These are phyloP conservation scores for Drosophila seguyi DNA, from an alignment of 1,140 invertebrate species.

Conservation along the genomic window DNA sequence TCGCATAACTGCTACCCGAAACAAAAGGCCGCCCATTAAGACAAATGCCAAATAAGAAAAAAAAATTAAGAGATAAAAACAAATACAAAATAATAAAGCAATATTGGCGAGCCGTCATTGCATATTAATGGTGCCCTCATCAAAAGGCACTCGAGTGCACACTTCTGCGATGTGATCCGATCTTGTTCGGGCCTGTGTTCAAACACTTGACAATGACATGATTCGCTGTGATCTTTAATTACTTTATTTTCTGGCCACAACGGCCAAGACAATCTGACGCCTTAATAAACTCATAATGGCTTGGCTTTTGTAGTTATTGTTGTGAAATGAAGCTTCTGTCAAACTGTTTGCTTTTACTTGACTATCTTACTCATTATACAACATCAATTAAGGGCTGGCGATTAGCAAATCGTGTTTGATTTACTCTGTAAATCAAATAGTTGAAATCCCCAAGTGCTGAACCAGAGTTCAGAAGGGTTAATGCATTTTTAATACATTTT, in stretches of 20 bases:
- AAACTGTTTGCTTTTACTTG: constrained; percentile 13
- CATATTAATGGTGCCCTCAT: constrained; percentile 62
- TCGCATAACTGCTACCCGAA: constrained; percentile 39
- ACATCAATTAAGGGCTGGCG: neutral
- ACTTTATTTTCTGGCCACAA: constrained; percentile 23
- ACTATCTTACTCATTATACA: constrained; percentile 1
- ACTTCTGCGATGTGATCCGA: constrained; percentile 36
- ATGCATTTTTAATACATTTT: constrained; percentile 4
- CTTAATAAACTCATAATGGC: constrained; percentile 7
- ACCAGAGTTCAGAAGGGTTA: constrained; percentile 4
- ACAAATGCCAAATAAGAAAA: constrained; percentile 36
- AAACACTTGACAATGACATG: constrained; percentile 48
- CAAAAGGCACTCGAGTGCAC: constrained; percentile 54
- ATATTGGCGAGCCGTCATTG: constrained; percentile 46
- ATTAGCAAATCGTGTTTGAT: constrained; percentile 1
- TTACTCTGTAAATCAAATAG: constrained; percentile 1
- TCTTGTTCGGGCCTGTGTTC: constrained; percentile 28
- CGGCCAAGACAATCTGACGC: constrained; percentile 4
- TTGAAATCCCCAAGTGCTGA: neutral
- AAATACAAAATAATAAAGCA: constrained; percentile 34
- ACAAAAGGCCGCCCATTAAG: constrained; percentile 74
- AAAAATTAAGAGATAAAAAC: neutral
- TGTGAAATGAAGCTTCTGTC: neutral
- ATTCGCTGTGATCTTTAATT: constrained; percentile 26
- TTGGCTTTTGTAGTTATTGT: neutral